Evolutionary conservation across 2,888 invertebrate species (phyloP), one percentile per base, ranked within the genome.

Genomic region (Pollenia labialis): DNA sequence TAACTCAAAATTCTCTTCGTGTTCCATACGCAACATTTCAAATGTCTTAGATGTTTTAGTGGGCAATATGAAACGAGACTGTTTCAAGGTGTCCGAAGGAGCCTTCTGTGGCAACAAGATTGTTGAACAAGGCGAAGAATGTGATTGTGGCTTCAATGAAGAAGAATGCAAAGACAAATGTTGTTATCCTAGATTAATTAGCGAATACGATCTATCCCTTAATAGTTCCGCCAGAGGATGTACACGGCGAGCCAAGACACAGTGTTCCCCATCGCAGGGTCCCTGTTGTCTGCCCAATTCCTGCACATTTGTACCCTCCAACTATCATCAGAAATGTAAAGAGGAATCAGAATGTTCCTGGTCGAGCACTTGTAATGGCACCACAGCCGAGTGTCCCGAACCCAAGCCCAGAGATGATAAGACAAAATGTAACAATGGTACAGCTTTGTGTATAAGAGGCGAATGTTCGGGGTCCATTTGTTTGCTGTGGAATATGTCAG

Each of bases 101-200:
- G 98, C 99, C 44, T 99, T 99, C 95, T 99, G 99, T 94, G 99
- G 99, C 79, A 99, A 99, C 94, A 99, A 99, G 94, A 98, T 99
- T 90, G 98, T 98, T 0, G 99, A 99, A 93, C 97, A 96, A 42
- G 98, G 98, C 68, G 99, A 99, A 94, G 98, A 99, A 94, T 99
- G 99, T 92, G 99, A 99, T 93, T 98, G 98, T 91, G 98, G 98
- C 40, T 99, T 98, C 92, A 97, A 97, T 90, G 96, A 97, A 87
- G 96, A 96, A 14, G 99, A 99, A 91, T 99, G 99, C 94, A 96
- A 95, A 89, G 97, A 97, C 90, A 96, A 96, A 87, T 99, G 99
- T 93, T 99, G 99, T 93, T 98, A 98, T 93, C 98, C 99, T 18
- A 95, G 97, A 32, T 94, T 96, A 90, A 94, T 97, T 74, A 96